Evolutionary conservation across 1,140 invertebrate genomes (phyloP), one percentile per base, ranked within the genome.

Genomic region (Watersipora subatra): DNA sequence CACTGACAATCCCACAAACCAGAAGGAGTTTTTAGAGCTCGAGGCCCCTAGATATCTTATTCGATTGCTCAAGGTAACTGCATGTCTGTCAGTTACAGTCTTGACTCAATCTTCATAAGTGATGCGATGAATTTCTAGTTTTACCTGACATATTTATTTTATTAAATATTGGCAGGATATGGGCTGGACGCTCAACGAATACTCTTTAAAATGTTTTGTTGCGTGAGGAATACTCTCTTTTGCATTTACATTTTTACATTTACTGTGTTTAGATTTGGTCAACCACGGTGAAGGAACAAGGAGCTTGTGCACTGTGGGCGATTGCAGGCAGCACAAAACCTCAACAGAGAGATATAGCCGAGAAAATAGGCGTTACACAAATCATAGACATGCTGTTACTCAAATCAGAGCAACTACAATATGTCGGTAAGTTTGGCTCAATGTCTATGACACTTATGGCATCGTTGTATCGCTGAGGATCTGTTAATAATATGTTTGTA

Each of bases 321-420:
- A 61, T 81, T 65, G 76, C 76, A 19, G 79, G 79, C 19, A 68
- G 73, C 62, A 79, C 73, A 1, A 75, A 73, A 30, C 73, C 73
- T 0, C 78, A 78, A 63, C 76, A 79, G 68, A 77, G 74, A 64
- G 71, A 73, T 59, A 79, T 81, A 20, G 78, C 79, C 20, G 72
- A 77, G 65, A 70, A 71, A 24, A 76, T 78, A 19, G 75, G 73
- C n/a, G 76, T 79, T 1, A 70, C 72, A 20, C 72, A 76, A 67
- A 75, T 81, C 28, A 76, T 77, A 58, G 74, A 78, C 61, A 78
- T 81, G 75, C 63, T 80, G 26, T 67, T 80, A 24, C 72, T 73
- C 55, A 68, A 68, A 30, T 76, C 78, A 61, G 76, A 80, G 64
- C 78, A 76, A 69, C 69, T 81, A 1, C 74, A 80, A 12, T 77